Base-by-base conservation (phyloP, 2,797 vertebrate species). In the Sebastes itinus region DNA sequence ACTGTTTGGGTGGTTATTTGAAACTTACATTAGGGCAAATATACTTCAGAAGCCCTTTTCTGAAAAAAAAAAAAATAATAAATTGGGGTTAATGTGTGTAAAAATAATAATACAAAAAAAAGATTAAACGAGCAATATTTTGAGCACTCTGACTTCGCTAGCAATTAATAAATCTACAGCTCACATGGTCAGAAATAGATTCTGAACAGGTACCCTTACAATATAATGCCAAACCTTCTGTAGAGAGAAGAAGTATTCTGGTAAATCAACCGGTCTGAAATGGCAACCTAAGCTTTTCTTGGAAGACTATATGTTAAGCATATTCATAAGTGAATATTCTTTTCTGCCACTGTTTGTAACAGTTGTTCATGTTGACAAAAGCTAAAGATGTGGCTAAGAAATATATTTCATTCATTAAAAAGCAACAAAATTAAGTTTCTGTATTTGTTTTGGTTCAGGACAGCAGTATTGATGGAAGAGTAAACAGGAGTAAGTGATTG, bases 321-420 rank as follows among this genome's bases (percentile, higher is more conserved):
- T 77, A 77, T 79, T 83, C 28, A 78, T 56, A 77, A 58, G 28
- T 59, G 27, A 58, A 72, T 46, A 60, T 49, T 72, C 70, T 69
- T 87, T 78, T 88, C 80, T 89, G 80, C 68, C 71, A 81, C 77
- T 62, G 72, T 88, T 80, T 82, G 78, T 88, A 76, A 86, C 75
- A 49, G 81, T 91, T 92, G 89, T 89, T 82, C 88, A 89, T 87
- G 86, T 91, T 91, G 88, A 90, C 87, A 87, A 92, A 92, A 92
- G 87, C 88, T 84, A 55, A 77, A 74, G n/a, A 82, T 87, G 67
- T 88, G 77, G 62, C 66, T 61, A 72, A 87, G 52, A 88, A 85
- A 83, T 86, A 80, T 88, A 88, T 92, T 90, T 86, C 85, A 84
- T 87, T 90, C 77, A 88, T 92, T 88, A 89, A 92, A 92, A 90